phyloP scores from a whole-genome alignment of 2,797 vertebrate species.

The Pseudotriccus pelzelni region DNA sequence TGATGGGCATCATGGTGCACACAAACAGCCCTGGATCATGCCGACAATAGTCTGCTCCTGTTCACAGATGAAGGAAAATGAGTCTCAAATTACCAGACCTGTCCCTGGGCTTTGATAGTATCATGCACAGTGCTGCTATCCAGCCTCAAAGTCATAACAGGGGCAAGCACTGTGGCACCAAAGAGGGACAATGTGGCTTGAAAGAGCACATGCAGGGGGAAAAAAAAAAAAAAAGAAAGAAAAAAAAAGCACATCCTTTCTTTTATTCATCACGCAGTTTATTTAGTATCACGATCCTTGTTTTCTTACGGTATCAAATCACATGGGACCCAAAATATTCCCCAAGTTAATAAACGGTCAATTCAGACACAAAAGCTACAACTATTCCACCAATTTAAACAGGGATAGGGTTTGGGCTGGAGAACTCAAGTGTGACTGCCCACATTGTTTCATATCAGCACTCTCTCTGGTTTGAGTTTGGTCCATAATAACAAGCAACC shows the following conservation, averaged over 20 bases:
- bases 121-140: neutral
- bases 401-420: neutral
- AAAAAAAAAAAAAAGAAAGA: neutral
- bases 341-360: neutral
- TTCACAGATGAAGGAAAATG: neutral
- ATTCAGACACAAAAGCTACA: neutral
- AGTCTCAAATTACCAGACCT: conserved; percentile 17
- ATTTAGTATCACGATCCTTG: neutral
- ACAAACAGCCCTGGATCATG: neutral
- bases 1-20: neutral
- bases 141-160: conserved; percentile 49
- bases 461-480: neutral
- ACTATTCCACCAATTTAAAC: neutral
- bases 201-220: neutral
- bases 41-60: neutral
- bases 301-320: neutral
- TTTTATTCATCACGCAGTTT: neutral
- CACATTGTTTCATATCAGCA: neutral
- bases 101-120: conserved; percentile 36
- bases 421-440: fast-evolving
- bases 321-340: neutral
- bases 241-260: neutral
- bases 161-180: conserved; percentile 50
- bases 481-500: neutral
- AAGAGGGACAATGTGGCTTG: neutral